Base-by-base conservation (phyloP, 2,888 invertebrate genomes). In the Amitus sp. region DNA sequence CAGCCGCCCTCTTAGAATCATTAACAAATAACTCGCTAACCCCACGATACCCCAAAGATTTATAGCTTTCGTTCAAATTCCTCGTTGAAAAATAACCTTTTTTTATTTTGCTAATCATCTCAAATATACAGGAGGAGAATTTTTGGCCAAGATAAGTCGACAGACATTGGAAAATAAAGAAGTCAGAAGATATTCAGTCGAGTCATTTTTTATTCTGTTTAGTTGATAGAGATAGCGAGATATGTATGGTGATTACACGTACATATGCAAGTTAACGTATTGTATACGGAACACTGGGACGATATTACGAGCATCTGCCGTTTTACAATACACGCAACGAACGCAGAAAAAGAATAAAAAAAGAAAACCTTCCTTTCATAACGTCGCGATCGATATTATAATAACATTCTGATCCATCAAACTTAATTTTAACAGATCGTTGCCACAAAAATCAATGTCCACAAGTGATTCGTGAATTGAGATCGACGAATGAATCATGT, bases 221-320 rank as follows among this genome's bases (percentile, higher is more conserved):
- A 75, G 76, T 77, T 58, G 67, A 67, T 61, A 63, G 65, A 66
- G 67, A 69, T 70, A 67, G 67, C 69, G 67, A 70, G 60, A 68
- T 68, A 60, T 67, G 68, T 67, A 60, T 67, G 51, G 56, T 67
- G 61, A 66, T 74, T 74, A 73, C 71, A 74, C 57, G 56, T 46
- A 68, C 54, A 61, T 54, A 64, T 67, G 62, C 54, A 65, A 62
- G 66, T 69, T 72, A 69, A 55, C 58, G 66, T 68, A 68, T 73
- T 68, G 69, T 67, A 59, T 69, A 73, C 63, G 65, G 62, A 68
- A 78, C 71, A 70, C 67, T 68, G 67, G 65, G 61, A 70, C 59
- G 57, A 52, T 48, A 56, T 47, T 52, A 62, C 37, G 15, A 19
- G 39, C 48, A 23, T 17, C 37, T 40, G 39, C 30, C 49, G 27